Conservation (phyloP, 2,797 vertebrate species). For the Muscicapa comitata region DNA sequence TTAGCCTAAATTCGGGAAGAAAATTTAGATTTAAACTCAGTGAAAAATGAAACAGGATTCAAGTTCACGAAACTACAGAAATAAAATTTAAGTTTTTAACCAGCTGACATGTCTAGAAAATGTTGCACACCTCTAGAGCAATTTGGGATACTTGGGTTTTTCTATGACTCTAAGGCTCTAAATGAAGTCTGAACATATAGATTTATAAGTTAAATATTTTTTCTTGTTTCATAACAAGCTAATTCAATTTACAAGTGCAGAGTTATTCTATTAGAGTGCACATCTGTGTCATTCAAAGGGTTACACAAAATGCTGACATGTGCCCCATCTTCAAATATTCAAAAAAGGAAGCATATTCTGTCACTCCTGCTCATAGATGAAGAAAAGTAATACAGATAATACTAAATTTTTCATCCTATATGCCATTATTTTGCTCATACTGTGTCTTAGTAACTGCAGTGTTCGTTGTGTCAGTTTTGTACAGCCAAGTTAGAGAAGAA, state of each 20-base stretch:
- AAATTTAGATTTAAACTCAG: background rate
- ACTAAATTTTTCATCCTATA: background rate
- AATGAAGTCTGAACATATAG: background rate
- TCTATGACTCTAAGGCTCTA: background rate
- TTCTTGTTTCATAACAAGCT: background rate
- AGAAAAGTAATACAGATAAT: background rate
- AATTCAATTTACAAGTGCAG: background rate
- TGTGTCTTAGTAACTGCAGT: background rate
- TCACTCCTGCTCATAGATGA: background rate
- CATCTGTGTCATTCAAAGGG: background rate
- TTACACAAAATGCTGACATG: background rate
- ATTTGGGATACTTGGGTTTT: background rate
- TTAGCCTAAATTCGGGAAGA: background rate
- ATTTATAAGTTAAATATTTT: background rate
- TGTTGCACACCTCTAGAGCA: background rate
- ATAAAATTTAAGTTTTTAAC: background rate
- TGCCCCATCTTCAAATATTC: fast-evolving
- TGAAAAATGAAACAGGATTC: background rate
- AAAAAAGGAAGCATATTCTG: background rate
- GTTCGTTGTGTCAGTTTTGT: background rate
- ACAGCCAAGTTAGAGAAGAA: background rate
- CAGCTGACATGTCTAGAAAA: background rate
- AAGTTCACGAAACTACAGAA: background rate
- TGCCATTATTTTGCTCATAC: background rate
- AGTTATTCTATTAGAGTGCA: background rate